Base-by-base conservation (phyloP, 2,797 vertebrate genomes). In the Lateolabrax maculatus region DNA sequence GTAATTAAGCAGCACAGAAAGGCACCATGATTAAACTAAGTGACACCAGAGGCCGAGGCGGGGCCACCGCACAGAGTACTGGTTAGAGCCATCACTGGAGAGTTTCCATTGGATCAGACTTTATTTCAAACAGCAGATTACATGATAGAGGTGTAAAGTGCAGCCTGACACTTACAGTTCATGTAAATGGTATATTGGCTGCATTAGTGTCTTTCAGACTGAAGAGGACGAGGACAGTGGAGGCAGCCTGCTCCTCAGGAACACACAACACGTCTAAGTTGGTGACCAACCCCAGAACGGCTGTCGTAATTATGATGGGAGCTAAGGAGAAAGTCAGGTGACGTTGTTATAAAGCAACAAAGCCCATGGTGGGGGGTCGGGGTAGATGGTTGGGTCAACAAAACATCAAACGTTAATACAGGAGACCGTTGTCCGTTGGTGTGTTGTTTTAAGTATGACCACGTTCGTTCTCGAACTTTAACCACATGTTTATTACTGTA, bases 1-100 rank as follows among this genome's bases (percentile, higher is more conserved):
- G 80, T 93, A 92, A 95, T 94, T 89, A 92, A 92, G 88, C 82
- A 77, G 87, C 83, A 78, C 87, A 83, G 83, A 86, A 85, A 61
- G 88, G 73, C 85, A 72, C 76, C 72, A 16, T 85, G 80, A 89
- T 87, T 86, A 88, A 89, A 90, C 80, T 51, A 76, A 75, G 74
- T 71, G 77, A 86, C 80, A 86, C 64, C 61, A 73, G 63, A 77
- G 75, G 36, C 61, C 6, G 41, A 75, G 72, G 55, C 16, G 6
- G 52, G 53, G 62, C 73, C 80, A 44, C 64, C 52, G 27, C 60
- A 75, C 57, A 63, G 53, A 60, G 63, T 37, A 15, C 48, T 27
- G 57, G 60, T 64, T 55, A 41, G 41, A 72, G 41, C 37, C 16
- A 13, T 68, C 31, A 15, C 21, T 52, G 70, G 48, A 68, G 27